Evolutionary conservation across 2,797 vertebrate species (phyloP).

Genomic region (Cossypha caffra): DNA sequence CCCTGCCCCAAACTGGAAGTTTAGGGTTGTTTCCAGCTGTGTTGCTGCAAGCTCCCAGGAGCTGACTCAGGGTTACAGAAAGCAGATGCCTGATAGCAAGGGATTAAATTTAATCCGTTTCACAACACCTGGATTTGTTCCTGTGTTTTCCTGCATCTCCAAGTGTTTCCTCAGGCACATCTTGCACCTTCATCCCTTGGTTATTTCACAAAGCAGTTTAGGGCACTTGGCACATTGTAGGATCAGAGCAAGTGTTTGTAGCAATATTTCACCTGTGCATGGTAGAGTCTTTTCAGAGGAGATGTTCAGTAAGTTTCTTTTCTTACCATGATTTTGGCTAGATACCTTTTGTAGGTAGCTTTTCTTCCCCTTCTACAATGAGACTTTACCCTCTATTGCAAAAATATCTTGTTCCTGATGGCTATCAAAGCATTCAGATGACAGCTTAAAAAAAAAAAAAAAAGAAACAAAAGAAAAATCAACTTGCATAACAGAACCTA

Average conservation of each 20-base stretch:
- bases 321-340: background rate
- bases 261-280: background rate
- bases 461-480: background rate
- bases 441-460: background rate
- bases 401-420: background rate
- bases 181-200: background rate
- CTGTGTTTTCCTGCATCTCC: background rate
- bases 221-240: background rate
- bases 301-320: background rate
- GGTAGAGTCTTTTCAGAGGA: background rate
- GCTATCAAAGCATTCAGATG: background rate
- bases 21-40: background rate
- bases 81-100: background rate
- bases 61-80: background rate
- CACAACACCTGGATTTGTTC: background rate
- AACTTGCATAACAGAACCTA: background rate
- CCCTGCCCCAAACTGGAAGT: rapidly evolving
- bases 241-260: background rate
- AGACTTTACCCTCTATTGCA: background rate
- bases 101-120: background rate
- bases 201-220: background rate
- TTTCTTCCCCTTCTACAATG: background rate
- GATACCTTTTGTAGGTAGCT: background rate
- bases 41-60: background rate
- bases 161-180: rapidly evolving